Percentiles rank a stretch among this genome's conserved stretches.
Evolutionary conservation across 2,113 vertebrate genomes (phyloP).

Genomic region (Dolichallabes microphthalmus): DNA sequence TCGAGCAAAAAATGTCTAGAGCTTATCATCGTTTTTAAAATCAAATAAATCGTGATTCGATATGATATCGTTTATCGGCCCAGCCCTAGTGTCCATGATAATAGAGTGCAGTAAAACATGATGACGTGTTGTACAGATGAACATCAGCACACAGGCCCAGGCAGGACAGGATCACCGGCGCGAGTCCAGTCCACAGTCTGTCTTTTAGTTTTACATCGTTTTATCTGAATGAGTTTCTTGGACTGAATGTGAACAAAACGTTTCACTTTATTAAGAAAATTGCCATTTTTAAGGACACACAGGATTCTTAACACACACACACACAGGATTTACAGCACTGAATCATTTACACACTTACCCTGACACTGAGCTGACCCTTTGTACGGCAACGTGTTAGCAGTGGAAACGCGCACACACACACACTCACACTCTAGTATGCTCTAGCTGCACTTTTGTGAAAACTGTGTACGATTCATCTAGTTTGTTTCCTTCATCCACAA

Average conservation of each 20-base stretch:
- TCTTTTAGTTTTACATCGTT: neutral
- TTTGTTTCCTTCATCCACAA: neutral
- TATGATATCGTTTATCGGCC: too few relatives aligned
- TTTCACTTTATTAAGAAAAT: neutral
- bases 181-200: neutral
- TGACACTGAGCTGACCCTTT: neutral
- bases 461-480: neutral
- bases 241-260: neutral
- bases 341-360: neutral
- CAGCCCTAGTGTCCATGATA: neutral
- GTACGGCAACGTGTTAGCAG: neutral
- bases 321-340: neutral
- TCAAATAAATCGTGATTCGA: too few relatives aligned
- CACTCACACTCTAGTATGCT: neutral
- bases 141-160: neutral
- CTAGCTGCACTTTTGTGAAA: neutral
- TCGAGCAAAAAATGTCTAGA: too few relatives aligned
- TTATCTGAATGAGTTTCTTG: neutral
- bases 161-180: neutral
- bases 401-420: neutral
- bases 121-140: neutral
- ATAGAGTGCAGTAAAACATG: neutral
- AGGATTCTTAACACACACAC: too few relatives aligned
- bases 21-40: too few relatives aligned
- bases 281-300: too few relatives aligned